Evolutionary conservation across 2,113 vertebrate species (phyloP).

Genomic region (Sminthopsis crassicaudata): DNA sequence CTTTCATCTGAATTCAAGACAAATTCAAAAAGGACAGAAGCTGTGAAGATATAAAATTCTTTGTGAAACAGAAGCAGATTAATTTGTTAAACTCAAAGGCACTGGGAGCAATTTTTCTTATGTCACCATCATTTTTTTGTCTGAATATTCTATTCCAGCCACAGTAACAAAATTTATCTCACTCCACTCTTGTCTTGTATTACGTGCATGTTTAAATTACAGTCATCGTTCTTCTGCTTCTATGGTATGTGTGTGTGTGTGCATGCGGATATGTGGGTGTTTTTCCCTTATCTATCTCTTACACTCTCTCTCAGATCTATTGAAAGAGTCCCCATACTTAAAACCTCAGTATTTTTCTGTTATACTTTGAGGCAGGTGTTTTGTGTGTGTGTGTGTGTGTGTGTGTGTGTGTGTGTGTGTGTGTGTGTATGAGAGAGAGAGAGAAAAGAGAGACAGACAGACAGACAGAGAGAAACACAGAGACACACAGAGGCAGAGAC

Average conservation of each 20-base stretch:
- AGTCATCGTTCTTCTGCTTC: constrained; percentile 14
- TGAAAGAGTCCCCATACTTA: background rate
- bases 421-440: no score
- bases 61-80: constrained; percentile 19
- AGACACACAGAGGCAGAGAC: no score
- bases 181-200: background rate
- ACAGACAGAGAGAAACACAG: no score
- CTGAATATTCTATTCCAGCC: constrained; percentile 6
- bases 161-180: constrained; percentile 10
- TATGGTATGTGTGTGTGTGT: constrained; percentile 4
- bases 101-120: background rate
- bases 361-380: background rate
- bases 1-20: constrained; percentile 29
- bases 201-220: background rate
- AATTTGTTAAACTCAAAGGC: constrained; percentile 16
- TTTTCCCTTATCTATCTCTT: background rate
- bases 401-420: no score
- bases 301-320: background rate
- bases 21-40: background rate
- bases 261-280: background rate
- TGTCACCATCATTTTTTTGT: background rate
- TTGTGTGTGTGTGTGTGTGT: no score
- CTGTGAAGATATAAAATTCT: background rate
- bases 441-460: no score
- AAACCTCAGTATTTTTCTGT: background rate